These are phyloP conservation scores for Sebastes miniatus DNA, from an alignment of 2,797 vertebrate genomes.

Conservation along the genomic window DNA sequence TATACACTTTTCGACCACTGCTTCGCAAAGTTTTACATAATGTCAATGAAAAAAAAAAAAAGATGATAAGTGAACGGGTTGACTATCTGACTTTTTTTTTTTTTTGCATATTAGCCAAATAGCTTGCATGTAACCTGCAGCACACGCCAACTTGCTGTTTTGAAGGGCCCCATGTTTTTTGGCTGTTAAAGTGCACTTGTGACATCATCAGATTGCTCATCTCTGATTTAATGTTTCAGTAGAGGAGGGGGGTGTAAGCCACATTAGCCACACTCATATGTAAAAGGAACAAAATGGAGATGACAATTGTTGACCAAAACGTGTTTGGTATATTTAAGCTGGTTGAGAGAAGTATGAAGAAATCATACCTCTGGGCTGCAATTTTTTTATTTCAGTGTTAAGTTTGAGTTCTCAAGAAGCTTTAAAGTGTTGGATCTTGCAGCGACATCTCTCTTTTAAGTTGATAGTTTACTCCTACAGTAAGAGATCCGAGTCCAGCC, in stretches of 20 bases:
- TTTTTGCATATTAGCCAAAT: conserved; percentile 71
- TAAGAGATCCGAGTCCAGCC: neutral
- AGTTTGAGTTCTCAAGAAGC: conserved; percentile 14
- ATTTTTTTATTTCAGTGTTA: neutral
- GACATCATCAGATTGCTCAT: conserved; percentile 55
- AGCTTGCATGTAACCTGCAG: conserved; percentile 76
- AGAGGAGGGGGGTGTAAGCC: neutral
- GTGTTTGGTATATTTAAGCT: conserved; percentile 27
- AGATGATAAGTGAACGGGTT: conserved; percentile 2
- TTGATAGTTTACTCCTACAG: neutral
- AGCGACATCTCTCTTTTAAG: neutral
- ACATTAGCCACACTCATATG: neutral
- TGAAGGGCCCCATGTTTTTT: conserved; percentile 44
- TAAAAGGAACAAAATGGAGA: conserved; percentile 1
- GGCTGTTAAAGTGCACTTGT: conserved; percentile 70
- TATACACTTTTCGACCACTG: conserved; percentile 65
- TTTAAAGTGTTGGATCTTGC: conserved; percentile 27
- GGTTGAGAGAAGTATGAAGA: neutral
- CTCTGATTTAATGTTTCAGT: conserved; percentile 25
- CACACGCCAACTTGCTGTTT: conserved; percentile 40
- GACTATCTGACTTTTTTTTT: conserved; percentile 54
- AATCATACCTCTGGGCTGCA: neutral
- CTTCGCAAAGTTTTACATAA: conserved; percentile 58
- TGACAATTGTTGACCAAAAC: conserved; percentile 7
- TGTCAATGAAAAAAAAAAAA: conserved; percentile 3